Percentiles rank a stretch among this genome's conserved stretches.
These are phyloP conservation scores for Andinoacara biseriatus DNA, from an alignment of 2,113 vertebrate genomes.

Conservation along the genomic window DNA sequence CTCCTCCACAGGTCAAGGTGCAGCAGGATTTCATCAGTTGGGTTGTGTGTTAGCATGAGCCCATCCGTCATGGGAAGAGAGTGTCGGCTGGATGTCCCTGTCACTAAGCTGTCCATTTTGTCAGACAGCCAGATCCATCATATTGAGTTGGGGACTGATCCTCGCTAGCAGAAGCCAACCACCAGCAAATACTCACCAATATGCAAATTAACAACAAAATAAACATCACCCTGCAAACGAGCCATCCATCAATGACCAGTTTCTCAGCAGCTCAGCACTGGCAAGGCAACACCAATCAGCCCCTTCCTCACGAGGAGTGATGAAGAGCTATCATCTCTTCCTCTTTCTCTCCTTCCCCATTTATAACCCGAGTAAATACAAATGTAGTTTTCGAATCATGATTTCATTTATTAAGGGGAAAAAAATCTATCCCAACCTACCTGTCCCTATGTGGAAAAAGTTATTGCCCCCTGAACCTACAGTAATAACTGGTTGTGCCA, in stretches of 20 bases:
- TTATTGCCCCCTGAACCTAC: no score
- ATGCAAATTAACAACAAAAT: constrained; percentile 77
- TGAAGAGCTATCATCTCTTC: constrained; percentile 59
- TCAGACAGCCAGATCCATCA: constrained; percentile 73
- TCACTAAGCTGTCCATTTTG: constrained; percentile 75
- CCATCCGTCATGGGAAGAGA: constrained; percentile 71
- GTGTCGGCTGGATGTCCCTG: constrained; percentile 69
- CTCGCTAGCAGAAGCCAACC: constrained; percentile 50
- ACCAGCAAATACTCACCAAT: constrained; percentile 67
- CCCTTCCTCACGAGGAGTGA: constrained; percentile 61
- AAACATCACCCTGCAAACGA: constrained; percentile 72
- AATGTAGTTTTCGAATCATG: no score
- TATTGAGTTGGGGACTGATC: constrained; percentile 53
- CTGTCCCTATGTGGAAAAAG: no score
- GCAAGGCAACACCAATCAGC: constrained; percentile 68
- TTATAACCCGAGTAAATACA: background rate
- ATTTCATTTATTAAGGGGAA: no score
- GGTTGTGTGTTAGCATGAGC: constrained; percentile 51
- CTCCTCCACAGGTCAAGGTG: constrained; percentile 69
- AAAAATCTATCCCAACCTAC: no score
- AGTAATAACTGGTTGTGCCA: no score
- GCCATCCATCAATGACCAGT: constrained; percentile 76
- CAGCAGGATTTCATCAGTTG: constrained; percentile 69
- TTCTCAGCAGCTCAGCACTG: constrained; percentile 63
- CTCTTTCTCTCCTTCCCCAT: constrained; percentile 23